Base-by-base conservation (phyloP, 2,888 invertebrate genomes). In the Melangyna quadrimaculata region DNA sequence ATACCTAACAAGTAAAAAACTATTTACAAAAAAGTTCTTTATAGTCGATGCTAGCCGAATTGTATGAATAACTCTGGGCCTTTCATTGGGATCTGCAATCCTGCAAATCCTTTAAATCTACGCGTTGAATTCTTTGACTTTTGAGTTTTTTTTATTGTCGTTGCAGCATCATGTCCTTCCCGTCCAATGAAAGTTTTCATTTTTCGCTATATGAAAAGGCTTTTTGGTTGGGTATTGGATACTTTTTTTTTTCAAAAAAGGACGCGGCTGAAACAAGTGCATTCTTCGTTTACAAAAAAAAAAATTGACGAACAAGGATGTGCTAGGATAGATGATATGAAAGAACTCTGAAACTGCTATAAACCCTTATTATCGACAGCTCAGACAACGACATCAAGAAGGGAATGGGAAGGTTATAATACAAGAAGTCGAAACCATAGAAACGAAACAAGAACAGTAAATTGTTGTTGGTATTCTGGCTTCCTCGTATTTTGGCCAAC, bases 321-420 rank as follows among this genome's bases (percentile, higher is more conserved):
- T 53, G n/a, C 22, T 35, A 35, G 57, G n/a, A 14, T 29, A 6
- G 17, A 43, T 29, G 43, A n/a, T n/a, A n/a, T 43, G 40, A 27
- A 59, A 24, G 59, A 37, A 35, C 70, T 79, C 32, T 24, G 22
- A 43, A 78, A 67, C 37, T 77, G 53, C 32, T 79, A 74, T 79
- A 67, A 84, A 75, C 65, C 71, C 79, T 67, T 79, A 79, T 79
- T 84, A 84, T 84, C 75, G 75, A 72, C 37, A 37, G 48, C 24
- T 1, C 8, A 17, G 14, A 51, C 24, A 8, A 48, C 2, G 45
- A 45, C 14, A 14, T 14, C 7, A 1, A 24, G 45, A 19, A 14
- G 27, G 45, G 29, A n/a, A 24, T 51, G 22, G 32, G 43, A 35
- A 57, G n/a, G n/a, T n/a, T n/a, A n/a, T 35, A 78, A 61, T 61